Evolutionary conservation across 2,113 vertebrate species (phyloP).

Genomic region (Cheirogaleus medius): DNA sequence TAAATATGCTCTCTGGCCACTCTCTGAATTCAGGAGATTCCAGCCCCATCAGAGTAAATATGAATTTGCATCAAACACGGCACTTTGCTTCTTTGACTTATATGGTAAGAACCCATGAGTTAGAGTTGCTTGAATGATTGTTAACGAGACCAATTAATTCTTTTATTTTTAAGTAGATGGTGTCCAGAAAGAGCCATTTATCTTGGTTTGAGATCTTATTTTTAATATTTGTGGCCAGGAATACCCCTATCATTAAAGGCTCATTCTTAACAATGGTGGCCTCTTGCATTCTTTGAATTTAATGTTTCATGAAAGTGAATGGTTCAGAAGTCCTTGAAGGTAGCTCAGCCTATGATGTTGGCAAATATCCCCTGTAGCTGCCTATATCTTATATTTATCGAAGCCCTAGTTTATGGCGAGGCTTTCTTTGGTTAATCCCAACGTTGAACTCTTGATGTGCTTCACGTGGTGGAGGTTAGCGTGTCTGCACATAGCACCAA

Average conservation of each 20-base stretch:
- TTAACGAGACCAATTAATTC: background rate
- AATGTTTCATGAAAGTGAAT: background rate
- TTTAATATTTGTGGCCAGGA: background rate
- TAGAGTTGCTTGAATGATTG: background rate
- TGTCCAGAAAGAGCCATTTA: background rate
- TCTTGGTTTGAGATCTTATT: background rate
- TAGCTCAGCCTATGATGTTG: background rate
- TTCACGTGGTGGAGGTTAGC: fast-evolving
- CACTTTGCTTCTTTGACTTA: background rate
- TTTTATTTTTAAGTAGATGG: background rate
- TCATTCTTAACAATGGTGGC: background rate
- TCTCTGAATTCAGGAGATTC: background rate
- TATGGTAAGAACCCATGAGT: background rate
- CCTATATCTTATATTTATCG: background rate
- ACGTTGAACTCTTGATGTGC: background rate
- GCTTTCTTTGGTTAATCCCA: background rate
- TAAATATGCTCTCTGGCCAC: background rate
- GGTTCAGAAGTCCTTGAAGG: background rate
- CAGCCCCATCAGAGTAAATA: background rate
- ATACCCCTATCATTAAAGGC: background rate
- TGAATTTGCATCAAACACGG: background rate
- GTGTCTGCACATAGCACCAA: fast-evolving
- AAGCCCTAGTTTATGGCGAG: background rate
- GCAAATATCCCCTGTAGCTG: background rate
- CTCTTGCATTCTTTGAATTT: background rate